A percentile compares a stretch with the other conserved stretches of the same genome.
These are phyloP conservation scores for Pangasianodon hypophthalmus DNA, from an alignment of 2,113 vertebrate species.

Conservation along the genomic window DNA sequence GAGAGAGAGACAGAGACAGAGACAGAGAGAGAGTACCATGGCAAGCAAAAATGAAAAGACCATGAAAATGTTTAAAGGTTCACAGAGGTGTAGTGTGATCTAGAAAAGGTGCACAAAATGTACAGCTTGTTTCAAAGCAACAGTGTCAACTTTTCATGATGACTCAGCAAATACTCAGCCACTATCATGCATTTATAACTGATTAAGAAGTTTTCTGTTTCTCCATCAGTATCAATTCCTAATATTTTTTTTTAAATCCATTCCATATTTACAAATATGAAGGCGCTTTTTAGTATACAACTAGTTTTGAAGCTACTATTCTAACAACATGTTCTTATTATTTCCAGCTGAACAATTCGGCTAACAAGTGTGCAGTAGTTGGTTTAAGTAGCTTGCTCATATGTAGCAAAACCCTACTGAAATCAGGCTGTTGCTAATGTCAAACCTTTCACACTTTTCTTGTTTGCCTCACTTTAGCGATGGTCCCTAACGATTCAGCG, in stretches of 20 bases:
- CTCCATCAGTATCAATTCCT: background rate
- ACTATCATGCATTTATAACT: background rate
- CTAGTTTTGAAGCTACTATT: background rate
- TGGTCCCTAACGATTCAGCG: background rate
- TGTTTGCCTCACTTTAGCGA: background rate
- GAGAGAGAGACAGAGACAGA: background rate
- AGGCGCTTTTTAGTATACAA: background rate
- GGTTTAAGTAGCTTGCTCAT: background rate
- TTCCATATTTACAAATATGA: background rate
- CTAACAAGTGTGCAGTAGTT: background rate
- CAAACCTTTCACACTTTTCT: background rate
- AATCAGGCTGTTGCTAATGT: background rate
- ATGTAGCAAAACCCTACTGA: background rate
- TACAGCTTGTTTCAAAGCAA: background rate
- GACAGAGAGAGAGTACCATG: background rate
- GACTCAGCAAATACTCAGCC: background rate
- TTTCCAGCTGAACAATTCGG: background rate
- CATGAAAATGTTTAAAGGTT: background rate
- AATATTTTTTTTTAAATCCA: background rate
- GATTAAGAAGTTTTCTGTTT: background rate
- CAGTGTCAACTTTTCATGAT: too few relatives aligned
- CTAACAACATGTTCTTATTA: background rate
- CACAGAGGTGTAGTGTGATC: too few relatives aligned
- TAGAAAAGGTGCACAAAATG: too few relatives aligned
- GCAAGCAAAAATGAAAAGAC: background rate